Conservation (phyloP, 2,797 vertebrate genomes). For the Pelochelys cantorii region DNA sequence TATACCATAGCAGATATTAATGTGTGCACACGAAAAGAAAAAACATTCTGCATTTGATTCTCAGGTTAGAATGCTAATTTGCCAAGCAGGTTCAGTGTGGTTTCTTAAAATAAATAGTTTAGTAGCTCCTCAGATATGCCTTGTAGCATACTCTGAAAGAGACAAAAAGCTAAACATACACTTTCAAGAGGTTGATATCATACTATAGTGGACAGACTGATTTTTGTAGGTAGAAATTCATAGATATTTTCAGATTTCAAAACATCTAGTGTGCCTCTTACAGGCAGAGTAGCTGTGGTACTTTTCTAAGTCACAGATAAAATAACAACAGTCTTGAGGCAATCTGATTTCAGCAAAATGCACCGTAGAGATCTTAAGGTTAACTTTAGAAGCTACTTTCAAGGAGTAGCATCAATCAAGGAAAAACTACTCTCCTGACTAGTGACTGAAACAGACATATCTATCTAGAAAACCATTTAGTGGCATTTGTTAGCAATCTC, state of each 20-base stretch:
- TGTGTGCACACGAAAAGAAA: neutral
- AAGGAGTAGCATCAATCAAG: slow-evolving; percentile 33
- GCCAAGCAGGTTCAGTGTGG: neutral
- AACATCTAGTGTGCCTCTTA: neutral
- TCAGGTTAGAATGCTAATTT: neutral
- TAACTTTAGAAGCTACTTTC: neutral
- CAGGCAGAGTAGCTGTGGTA: neutral
- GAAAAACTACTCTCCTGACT: slow-evolving; percentile 47
- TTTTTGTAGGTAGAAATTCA: neutral
- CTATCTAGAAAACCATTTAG: slow-evolving; percentile 43
- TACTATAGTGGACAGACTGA: neutral
- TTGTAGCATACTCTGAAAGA: neutral
- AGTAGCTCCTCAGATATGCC: neutral
- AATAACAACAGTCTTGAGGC: neutral
- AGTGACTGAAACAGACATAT: slow-evolving; percentile 24
- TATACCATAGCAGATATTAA: neutral
- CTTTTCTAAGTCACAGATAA: slow-evolving; percentile 12
- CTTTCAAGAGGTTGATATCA: neutral
- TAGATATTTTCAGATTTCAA: slow-evolving; percentile 6
- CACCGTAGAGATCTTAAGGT: slow-evolving; percentile 14
- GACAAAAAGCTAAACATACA: neutral
- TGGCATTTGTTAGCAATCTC: slow-evolving; percentile 43
- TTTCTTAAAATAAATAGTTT: slow-evolving; percentile 2
- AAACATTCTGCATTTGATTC: neutral
- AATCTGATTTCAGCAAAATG: slow-evolving; percentile 12